A percentile compares a stretch with the other conserved stretches of the same genome.
These are phyloP conservation scores for Eretmodus cyanostictus DNA, from an alignment of 2,113 vertebrate genomes.

Conservation along the genomic window DNA sequence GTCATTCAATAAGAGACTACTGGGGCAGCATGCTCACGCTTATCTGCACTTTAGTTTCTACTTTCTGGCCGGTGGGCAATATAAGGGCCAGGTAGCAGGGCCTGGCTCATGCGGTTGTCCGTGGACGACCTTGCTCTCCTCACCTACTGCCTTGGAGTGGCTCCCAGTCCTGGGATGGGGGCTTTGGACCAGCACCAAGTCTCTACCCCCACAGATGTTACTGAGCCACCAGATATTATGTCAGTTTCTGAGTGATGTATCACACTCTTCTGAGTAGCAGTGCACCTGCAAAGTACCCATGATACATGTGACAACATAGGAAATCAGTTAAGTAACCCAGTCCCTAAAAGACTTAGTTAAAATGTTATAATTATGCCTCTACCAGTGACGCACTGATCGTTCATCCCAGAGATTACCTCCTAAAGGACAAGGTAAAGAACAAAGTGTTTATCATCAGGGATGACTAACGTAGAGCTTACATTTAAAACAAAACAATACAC, in stretches of 20 bases:
- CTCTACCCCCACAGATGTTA: constrained; percentile 79
- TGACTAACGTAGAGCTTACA: neutral
- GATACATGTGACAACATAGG: neutral
- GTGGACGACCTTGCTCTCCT: constrained; percentile 79
- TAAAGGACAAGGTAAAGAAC: neutral
- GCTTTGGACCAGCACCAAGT: constrained; percentile 77
- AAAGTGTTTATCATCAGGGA: neutral
- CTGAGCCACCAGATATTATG: constrained; percentile 72
- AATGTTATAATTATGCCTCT: neutral
- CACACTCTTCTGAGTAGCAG: constrained; percentile 21
- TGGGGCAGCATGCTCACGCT: constrained; percentile 56
- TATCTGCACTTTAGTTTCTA: constrained; percentile 61
- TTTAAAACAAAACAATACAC: neutral
- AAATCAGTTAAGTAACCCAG: neutral
- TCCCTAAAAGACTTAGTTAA: neutral
- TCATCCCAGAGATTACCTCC: neutral
- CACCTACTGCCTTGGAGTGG: constrained; percentile 77
- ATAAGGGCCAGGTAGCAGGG: constrained; percentile 61
- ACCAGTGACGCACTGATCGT: neutral
- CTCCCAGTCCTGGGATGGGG: constrained; percentile 76
- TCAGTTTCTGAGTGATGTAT: constrained; percentile 70
- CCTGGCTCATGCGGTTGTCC: constrained; percentile 69
- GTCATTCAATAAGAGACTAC: constrained; percentile 61
- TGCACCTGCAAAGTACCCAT: neutral
- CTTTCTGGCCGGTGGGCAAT: constrained; percentile 48